These are phyloP conservation scores for Sinocyclocheilus anophthalmus DNA, from an alignment of 2,113 vertebrate species.

Conservation along the genomic window DNA sequence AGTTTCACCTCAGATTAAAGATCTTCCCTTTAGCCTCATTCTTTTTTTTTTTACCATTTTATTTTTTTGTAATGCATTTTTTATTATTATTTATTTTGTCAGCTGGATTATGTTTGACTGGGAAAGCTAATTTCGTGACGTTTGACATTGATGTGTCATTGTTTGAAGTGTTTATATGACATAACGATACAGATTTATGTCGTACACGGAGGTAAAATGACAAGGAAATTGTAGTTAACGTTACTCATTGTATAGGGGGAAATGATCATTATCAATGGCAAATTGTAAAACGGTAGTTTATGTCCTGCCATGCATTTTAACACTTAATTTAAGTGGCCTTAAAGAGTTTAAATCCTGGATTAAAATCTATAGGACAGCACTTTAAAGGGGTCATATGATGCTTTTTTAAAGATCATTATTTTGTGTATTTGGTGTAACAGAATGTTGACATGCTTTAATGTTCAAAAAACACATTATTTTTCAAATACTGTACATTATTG, in stretches of 20 bases:
- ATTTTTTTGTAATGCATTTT: not conserved
- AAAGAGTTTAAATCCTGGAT: not conserved
- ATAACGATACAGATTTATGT: not conserved
- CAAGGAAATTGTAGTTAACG: not conserved
- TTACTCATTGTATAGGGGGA: not conserved
- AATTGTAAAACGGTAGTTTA: not conserved
- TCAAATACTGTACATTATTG: too few relatives aligned
- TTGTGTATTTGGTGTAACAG: too few relatives aligned
- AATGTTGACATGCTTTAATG: too few relatives aligned
- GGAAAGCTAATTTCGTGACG: not conserved
- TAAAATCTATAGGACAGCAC: not conserved
- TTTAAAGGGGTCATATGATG: not conserved
- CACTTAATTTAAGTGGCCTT: too few relatives aligned
- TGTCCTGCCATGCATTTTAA: too few relatives aligned
- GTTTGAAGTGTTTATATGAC: not conserved
- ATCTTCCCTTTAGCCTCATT: not conserved
- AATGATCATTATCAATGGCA: not conserved
- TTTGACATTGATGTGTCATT: slow-evolving; percentile 11
- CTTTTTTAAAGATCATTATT: too few relatives aligned
- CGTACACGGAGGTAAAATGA: not conserved
- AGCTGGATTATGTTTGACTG: not conserved
- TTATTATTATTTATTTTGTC: not conserved
- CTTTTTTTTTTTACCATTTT: not conserved
- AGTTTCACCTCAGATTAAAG: not conserved
- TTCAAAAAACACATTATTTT: too few relatives aligned